A percentile compares a stretch with the other conserved stretches of the same genome.
Evolutionary conservation across 1,140 invertebrate genomes (phyloP).

Genomic region (Sycophaga agraensis): DNA sequence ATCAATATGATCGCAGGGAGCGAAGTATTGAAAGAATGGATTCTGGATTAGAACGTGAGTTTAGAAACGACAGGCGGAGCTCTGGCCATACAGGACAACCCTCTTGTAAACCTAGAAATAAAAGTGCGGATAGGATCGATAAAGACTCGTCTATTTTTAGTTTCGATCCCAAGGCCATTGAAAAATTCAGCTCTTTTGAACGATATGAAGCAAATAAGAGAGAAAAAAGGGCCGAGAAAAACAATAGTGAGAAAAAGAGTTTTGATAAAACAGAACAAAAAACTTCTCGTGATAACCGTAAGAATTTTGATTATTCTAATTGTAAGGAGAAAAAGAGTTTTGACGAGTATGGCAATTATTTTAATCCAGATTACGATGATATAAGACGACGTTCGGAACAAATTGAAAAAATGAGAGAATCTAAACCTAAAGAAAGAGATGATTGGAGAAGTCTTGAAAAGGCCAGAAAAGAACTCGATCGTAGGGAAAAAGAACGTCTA

Average conservation of each 20-base stretch:
- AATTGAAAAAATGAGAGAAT: conserved; percentile 38
- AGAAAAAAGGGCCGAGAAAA: conserved; percentile 28
- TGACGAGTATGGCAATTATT: conserved; percentile 1
- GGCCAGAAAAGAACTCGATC: conserved; percentile 49
- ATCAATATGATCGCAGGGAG: conserved; percentile 34
- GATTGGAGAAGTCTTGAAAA: conserved; percentile 53
- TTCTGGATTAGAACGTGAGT: conserved; percentile 32
- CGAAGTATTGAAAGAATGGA: conserved; percentile 46
- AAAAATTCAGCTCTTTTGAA: conserved; percentile 38
- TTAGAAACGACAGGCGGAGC: neutral
- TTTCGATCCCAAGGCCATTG: conserved; percentile 48
- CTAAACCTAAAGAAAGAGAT: conserved; percentile 48
- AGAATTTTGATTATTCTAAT: neutral
- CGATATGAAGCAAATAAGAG: conserved; percentile 28
- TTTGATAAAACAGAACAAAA: conserved; percentile 37
- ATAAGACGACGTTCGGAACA: conserved; percentile 26
- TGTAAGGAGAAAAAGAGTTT: neutral
- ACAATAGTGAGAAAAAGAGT: conserved; percentile 27
- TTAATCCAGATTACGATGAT: conserved; percentile 10
- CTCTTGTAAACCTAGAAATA: conserved; percentile 41
- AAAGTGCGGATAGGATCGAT: conserved; percentile 48
- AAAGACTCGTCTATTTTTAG: conserved; percentile 45
- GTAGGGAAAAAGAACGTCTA: conserved; percentile 46
- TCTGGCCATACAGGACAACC: conserved; percentile 30
- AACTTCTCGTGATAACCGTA: conserved; percentile 16